These are phyloP conservation scores for Bovichtus diacanthus DNA, from an alignment of 2,797 vertebrate genomes.

Conservation along the genomic window DNA sequence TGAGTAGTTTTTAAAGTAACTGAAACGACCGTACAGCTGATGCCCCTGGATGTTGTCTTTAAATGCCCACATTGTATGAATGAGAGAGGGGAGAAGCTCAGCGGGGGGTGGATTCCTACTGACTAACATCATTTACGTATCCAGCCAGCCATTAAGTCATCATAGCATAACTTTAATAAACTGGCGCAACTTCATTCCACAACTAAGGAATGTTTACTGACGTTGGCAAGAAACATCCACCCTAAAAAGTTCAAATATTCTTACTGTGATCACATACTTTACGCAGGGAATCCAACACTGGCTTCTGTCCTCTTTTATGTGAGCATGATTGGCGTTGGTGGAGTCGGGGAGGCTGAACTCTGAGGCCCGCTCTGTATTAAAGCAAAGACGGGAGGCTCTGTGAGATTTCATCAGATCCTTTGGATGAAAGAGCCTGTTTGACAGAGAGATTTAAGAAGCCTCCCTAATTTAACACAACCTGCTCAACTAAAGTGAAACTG, in stretches of 20 bases:
- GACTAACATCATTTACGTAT: conserved; percentile 44
- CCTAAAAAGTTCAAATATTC: conserved; percentile 16
- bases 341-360: conserved; percentile 37
- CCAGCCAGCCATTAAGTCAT: neutral
- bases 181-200: neutral
- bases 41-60: neutral
- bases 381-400: conserved; percentile 47
- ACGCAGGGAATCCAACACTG: conserved; percentile 8
- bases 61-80: neutral
- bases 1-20: neutral
- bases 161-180: neutral
- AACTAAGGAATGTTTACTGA: conserved; percentile 11
- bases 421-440: conserved; percentile 56
- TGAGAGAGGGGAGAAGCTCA: conserved; percentile 4
- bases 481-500: conserved; percentile 28
- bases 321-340: conserved; percentile 18
- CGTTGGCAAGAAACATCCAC: neutral
- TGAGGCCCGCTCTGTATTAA: conserved; percentile 40
- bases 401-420: conserved; percentile 62
- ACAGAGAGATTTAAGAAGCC: conserved; percentile 54
- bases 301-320: conserved; percentile 50
- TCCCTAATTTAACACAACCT: conserved; percentile 48
- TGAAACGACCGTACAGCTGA: neutral
- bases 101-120: conserved; percentile 43
- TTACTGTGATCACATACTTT: conserved; percentile 29